Percentiles rank a stretch among this genome's conserved stretches.
Conservation (phyloP, 2,113 vertebrate species). For the Prunella himalayana region DNA sequence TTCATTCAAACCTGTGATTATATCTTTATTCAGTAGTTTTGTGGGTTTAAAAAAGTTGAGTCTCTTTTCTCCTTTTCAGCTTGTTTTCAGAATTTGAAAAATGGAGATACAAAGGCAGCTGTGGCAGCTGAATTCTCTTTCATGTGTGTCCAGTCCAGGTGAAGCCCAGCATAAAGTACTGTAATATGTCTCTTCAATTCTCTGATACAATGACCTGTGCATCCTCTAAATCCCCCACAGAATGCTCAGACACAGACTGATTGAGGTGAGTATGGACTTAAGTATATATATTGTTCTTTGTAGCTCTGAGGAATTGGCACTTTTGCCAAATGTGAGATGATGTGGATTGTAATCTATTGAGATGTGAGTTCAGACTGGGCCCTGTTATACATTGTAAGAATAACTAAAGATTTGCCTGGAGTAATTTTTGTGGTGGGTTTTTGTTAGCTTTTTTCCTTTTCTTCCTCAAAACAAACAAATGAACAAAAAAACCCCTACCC, state of each 20-base stretch:
- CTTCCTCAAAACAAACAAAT: not conserved
- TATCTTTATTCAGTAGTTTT: constrained; percentile 15
- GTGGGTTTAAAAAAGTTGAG: constrained; percentile 29
- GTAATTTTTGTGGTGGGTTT: not conserved
- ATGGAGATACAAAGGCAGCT: constrained; percentile 37
- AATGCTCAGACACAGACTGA: constrained; percentile 31
- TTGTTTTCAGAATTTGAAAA: constrained; percentile 63
- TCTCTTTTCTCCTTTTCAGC: constrained; percentile 34
- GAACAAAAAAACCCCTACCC: not conserved
- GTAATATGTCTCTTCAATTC: constrained; percentile 55
- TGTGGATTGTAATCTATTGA: constrained; percentile 48
- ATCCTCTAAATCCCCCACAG: constrained; percentile 62
- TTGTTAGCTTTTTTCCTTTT: not conserved
- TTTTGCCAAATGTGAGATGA: constrained; percentile 34
- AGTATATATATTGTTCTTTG: constrained; percentile 52
- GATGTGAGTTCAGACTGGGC: not conserved
- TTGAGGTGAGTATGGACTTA: constrained; percentile 50
- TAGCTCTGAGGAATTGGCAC: constrained; percentile 28
- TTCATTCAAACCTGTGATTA: not conserved
- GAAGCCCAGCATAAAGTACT: constrained; percentile 53
- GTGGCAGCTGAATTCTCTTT: constrained; percentile 60
- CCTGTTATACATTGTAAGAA: not conserved
- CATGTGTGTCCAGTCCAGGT: constrained; percentile 57
- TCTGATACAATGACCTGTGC: constrained; percentile 59
- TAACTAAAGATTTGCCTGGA: constrained; percentile 39